Percentiles rank a stretch among this genome's conserved stretches.
Evolutionary conservation across 2,888 invertebrate genomes (phyloP).

Genomic region (Drosophila prolongata): DNA sequence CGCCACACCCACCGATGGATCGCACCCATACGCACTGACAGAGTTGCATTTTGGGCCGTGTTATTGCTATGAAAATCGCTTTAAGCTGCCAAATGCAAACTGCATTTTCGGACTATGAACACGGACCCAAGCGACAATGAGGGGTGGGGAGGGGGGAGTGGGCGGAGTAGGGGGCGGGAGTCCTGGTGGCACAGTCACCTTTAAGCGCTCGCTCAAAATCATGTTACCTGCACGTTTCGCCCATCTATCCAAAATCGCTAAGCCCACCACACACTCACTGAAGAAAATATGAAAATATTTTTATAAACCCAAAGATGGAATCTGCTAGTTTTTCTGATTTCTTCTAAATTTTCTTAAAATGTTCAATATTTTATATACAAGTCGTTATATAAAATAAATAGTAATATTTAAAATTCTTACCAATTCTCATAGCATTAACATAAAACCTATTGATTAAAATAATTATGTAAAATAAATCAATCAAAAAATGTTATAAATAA

Average conservation of each 20-base stretch:
- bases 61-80: constrained; percentile 78
- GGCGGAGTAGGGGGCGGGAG: background rate
- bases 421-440: too few relatives aligned
- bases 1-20: constrained; percentile 8
- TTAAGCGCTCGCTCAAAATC: constrained; percentile 61
- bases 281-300: background rate
- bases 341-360: background rate
- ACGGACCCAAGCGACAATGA: constrained; percentile 11
- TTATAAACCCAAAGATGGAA: background rate
- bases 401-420: too few relatives aligned
- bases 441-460: too few relatives aligned
- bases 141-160: background rate
- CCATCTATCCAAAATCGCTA: constrained; percentile 60
- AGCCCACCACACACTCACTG: constrained; percentile 15
- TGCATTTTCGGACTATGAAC: constrained; percentile 59
- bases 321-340: too few relatives aligned
- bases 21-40: constrained; percentile 29
- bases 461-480: too few relatives aligned
- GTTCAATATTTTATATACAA: too few relatives aligned
- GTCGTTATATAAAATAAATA: too few relatives aligned
- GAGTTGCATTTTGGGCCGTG: constrained; percentile 63
- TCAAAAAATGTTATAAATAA: background rate
- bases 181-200: constrained; percentile 43
- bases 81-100: constrained; percentile 72
- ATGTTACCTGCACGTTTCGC: constrained; percentile 75